Evolutionary conservation across 2,888 invertebrate species (phyloP).

Genomic region (Bombylius major): DNA sequence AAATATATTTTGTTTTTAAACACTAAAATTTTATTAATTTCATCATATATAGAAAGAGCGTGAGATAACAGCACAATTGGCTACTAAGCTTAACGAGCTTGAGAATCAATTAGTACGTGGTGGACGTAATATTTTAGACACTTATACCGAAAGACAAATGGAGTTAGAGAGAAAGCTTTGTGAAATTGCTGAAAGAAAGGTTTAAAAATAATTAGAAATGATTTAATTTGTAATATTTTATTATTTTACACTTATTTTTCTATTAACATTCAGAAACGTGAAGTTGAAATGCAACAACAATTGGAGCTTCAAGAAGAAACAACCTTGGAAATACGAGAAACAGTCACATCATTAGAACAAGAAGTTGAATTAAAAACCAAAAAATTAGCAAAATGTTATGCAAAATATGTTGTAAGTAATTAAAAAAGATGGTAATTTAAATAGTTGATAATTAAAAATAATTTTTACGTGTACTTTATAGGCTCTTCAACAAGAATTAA

Average conservation of each 20-base stretch:
- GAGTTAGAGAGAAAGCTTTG: constrained; percentile 71
- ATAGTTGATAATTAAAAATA: no score
- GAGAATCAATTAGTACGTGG: constrained; percentile 92
- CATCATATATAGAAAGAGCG: constrained; percentile 50
- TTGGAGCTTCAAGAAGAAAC: constrained; percentile 90
- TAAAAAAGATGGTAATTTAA: no score
- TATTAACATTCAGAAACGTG: constrained; percentile 25
- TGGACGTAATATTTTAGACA: constrained; percentile 87
- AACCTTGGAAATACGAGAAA: constrained; percentile 78
- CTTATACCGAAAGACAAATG: constrained; percentile 86
- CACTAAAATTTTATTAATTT: not conserved
- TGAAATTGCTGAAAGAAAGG: constrained; percentile 80
- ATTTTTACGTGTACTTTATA: not conserved
- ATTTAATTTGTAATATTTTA: not conserved
- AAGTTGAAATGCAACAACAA: constrained; percentile 86
- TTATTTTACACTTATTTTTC: not conserved
- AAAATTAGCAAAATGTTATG: constrained; percentile 76
- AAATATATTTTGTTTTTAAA: not conserved
- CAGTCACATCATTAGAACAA: constrained; percentile 83
- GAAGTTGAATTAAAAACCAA: constrained; percentile 95
- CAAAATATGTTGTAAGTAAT: constrained; percentile 53
- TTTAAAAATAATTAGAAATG: constrained; percentile 18
- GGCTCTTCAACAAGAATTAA: constrained; percentile 56
- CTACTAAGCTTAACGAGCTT: constrained; percentile 65
- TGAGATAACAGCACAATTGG: constrained; percentile 60